Base-by-base conservation (phyloP, 2,797 vertebrate genomes). In the Molothrus aeneus region DNA sequence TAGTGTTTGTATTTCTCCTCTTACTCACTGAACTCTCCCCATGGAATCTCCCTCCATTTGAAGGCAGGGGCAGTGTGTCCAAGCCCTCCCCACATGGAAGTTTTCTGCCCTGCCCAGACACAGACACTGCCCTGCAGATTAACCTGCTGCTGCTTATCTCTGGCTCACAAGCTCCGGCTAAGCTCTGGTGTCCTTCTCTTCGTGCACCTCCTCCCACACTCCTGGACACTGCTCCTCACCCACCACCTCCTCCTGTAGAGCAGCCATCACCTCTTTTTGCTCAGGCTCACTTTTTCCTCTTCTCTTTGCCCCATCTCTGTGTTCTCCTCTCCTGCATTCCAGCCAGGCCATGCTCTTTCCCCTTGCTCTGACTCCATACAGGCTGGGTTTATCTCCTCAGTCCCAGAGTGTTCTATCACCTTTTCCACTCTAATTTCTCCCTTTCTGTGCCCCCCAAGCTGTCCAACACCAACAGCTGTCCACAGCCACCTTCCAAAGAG, bases 131-230 rank as follows among this genome's bases (percentile, higher is more conserved):
- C 2, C 42, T 26, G 10, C 43, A 71, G 85, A 92, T 78, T n/a
- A 94, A 85, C 90, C 51, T 66, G 64, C 68, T 80, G 71, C 79
- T 53, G 24, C 29, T 77, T 92, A 92, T 95, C 94, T 86, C 54
- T 31, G 74, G 20, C 68, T 83, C 65, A 60, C 48, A n/a, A 81
- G 54, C 40, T 59, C 32, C 3, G 5, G 21, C 64, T 47, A 56
- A 87, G 74, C 43, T 51, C 45, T 51, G 53, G 63, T 51, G 63
- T 48, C 34, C 19, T 29, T n/a, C 61, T 51, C 18, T n/a, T 31
- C 2, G 3, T 1, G 12, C 38, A 65, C 50, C 32, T 69, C 78
- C 50, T 68, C 69, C 81, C 47, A 69, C 9, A 1, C 79, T 53
- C 17, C 38, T 63, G 60, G 51, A 13, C 25, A 7, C 51, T 48